Evolutionary conservation across 2,113 vertebrate species (phyloP), one percentile per base, ranked within the genome.

Genomic region (Columbina picui): DNA sequence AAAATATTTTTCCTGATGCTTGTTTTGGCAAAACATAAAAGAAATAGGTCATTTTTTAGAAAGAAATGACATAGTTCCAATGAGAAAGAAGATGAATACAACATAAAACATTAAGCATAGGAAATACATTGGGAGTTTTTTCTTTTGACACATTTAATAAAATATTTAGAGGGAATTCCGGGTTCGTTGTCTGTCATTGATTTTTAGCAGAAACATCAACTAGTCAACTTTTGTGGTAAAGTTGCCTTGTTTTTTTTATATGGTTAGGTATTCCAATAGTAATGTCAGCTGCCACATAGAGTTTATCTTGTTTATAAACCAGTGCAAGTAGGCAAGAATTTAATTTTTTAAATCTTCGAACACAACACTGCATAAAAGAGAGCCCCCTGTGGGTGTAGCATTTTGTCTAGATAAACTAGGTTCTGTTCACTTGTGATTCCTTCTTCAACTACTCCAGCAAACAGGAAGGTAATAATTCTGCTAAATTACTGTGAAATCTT

Each of bases 31-130:
- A 61, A 55, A 67, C 9, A 7, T 30, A 36, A 11, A 70, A 82
- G 20, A 57, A 89, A 43, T 19, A 43, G 25, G 14, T 65, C n/a
- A 15, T 6, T 36, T 32, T 43, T 12, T 65, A 68, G 63, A 68
- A 89, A 41, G 8, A 8, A 52, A 34, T 55, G 20, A 14, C 1
- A 0, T n/a, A 39, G 5, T 56, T 71, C 7, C 12, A 9, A 2
- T 57, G 34, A 61, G 36, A 36, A 21, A 64, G 41, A 65, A 34
- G 39, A 18, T 47, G 20, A 50, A 61, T 49, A 65, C 7, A 22
- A 36, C 55, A 9, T 55, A 32, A 38, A 75, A 12, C 27, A 43
- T 14, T 27, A 78, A 61, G 38, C 21, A 18, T 4, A 61, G 34
- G 47, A 61, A 53, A 18, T 55, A 30, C 0, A 0, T 61, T 79